Conservation (phyloP, 1,140 invertebrate genomes). For the Planococcus citri region DNA sequence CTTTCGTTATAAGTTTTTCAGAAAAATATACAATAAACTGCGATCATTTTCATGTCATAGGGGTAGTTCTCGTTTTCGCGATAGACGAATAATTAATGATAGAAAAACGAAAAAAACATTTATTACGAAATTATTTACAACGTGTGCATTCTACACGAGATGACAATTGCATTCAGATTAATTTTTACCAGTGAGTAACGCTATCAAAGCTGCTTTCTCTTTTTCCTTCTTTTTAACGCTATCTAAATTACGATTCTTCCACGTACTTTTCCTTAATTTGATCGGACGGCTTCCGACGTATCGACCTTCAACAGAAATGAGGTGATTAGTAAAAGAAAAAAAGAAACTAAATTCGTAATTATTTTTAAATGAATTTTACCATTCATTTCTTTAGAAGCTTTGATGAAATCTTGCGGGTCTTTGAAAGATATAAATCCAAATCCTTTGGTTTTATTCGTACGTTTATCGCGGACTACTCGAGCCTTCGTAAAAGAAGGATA, state of each 20-base stretch:
- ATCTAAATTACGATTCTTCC: conserved; percentile 89
- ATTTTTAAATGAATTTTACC: conserved; percentile 40
- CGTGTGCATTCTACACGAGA: no score
- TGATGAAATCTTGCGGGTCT: conserved; percentile 93
- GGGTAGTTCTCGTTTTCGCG: no score
- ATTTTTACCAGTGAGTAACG: conserved; percentile 44
- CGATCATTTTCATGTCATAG: no score
- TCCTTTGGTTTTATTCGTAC: conserved; percentile 96
- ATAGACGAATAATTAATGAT: no score
- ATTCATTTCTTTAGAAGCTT: conserved; percentile 98
- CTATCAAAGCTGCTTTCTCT: conserved; percentile 67
- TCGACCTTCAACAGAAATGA: conserved; percentile 46
- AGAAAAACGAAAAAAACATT: no score
- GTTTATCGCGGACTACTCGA: conserved; percentile 89
- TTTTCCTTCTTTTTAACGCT: conserved; percentile 90
- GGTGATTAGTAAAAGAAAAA: neutral
- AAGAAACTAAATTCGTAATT: neutral
- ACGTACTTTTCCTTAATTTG: conserved; percentile 90
- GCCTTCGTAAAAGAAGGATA: conserved; percentile 90
- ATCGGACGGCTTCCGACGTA: conserved; percentile 98
- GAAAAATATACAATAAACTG: no score
- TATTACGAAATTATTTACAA: no score
- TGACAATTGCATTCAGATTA: no score
- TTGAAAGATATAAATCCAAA: conserved; percentile 99
- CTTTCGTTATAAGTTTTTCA: neutral